These are phyloP conservation scores for Cepaea nemoralis DNA, from an alignment of 1,140 invertebrate species.

Conservation along the genomic window DNA sequence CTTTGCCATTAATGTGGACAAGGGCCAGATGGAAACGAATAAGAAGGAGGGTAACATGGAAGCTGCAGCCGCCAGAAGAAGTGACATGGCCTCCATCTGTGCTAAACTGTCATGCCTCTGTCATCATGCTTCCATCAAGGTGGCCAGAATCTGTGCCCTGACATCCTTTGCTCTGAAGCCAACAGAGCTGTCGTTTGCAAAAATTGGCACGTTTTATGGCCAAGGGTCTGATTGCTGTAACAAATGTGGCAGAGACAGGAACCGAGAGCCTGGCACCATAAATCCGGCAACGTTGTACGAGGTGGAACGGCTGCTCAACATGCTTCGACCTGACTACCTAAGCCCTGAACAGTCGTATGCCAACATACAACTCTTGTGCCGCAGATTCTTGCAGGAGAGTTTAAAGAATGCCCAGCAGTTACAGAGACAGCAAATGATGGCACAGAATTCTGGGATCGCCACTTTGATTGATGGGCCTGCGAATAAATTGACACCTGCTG, in stretches of 20 bases:
- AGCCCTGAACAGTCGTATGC: constrained; percentile 52
- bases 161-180: constrained; percentile 62
- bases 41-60: constrained; percentile 54
- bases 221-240: constrained; percentile 45
- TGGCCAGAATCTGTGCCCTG: constrained; percentile 52
- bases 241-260: constrained; percentile 46
- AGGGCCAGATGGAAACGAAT: constrained; percentile 55
- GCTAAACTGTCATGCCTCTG: constrained; percentile 54
- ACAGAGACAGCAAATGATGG: not conserved
- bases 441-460: not conserved
- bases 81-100: constrained; percentile 56
- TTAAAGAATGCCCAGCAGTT: constrained; percentile 21
- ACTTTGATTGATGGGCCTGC: not conserved
- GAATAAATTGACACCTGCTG: not conserved
- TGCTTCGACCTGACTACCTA: constrained; percentile 57
- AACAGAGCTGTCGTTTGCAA: constrained; percentile 46
- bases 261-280: constrained; percentile 44
- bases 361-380: constrained; percentile 51
- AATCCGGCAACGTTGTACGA: constrained; percentile 62
- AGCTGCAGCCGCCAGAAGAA: constrained; percentile 47
- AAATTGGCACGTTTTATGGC: constrained; percentile 40
- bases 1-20: constrained; percentile 63
- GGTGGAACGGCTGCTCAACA: constrained; percentile 59
- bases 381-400: constrained; percentile 52
- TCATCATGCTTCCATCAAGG: constrained; percentile 49